Percentiles rank a stretch among this genome's conserved stretches.
phyloP scores from a whole-genome alignment of 2,888 invertebrate species.

The Dolomedes plantarius region DNA sequence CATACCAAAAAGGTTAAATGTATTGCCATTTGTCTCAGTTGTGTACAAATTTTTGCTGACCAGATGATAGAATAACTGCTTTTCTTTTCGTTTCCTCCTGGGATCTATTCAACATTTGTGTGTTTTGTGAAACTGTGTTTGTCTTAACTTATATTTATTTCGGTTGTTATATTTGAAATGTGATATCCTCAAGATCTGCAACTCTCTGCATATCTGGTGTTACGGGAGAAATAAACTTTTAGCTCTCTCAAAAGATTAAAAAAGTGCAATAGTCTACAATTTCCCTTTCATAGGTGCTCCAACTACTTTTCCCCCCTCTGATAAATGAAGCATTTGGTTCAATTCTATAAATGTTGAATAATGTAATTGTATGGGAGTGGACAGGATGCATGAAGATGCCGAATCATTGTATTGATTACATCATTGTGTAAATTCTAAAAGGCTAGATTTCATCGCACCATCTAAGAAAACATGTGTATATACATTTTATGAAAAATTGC shows the following conservation, averaged over 20 bases:
- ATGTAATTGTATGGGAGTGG: constrained; percentile 61
- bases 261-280: not conserved
- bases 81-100: constrained; percentile 22
- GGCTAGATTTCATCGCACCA: constrained; percentile 41
- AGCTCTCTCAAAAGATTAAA: not conserved
- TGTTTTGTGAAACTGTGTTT: not conserved
- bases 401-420: constrained; percentile 38
- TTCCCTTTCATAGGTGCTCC: not conserved
- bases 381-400: constrained; percentile 37
- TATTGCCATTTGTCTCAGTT: constrained; percentile 47
- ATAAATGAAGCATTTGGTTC: constrained; percentile 11
- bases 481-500: constrained; percentile 27
- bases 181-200: constrained; percentile 6
- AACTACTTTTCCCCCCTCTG: not conserved
- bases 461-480: constrained; percentile 27
- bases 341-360: constrained; percentile 50
- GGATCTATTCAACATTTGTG: constrained; percentile 18
- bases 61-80: not conserved
- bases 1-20: constrained; percentile 21
- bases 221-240: not conserved
- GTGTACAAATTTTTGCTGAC: constrained; percentile 27
- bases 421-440: constrained; percentile 38
- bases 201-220: constrained; percentile 1
- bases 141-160: not conserved
- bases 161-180: not conserved